Percentiles rank a stretch among this genome's conserved stretches.
Conservation (phyloP, 2,113 vertebrate species). For the Chauna torquata region DNA sequence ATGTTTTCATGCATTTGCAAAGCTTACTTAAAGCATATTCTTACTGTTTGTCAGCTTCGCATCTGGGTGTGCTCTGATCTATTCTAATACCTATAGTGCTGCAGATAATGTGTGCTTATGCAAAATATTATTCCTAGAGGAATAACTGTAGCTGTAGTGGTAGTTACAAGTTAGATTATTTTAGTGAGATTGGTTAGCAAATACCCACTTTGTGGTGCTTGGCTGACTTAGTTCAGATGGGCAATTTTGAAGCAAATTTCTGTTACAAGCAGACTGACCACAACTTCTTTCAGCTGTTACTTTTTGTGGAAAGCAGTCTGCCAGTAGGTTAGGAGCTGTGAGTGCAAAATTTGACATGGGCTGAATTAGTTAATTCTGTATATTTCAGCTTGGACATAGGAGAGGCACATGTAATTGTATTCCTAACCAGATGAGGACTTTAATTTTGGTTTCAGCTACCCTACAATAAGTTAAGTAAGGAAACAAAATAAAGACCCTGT, state of each 20-base stretch:
- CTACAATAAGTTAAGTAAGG: background rate
- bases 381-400: background rate
- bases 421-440: background rate
- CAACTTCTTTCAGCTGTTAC: background rate
- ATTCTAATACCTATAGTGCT: background rate
- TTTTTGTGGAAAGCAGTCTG: background rate
- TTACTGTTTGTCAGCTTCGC: background rate
- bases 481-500: background rate
- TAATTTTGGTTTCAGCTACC: background rate
- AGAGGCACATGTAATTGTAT: background rate
- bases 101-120: background rate
- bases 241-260: conserved; percentile 33
- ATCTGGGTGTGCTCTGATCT: background rate
- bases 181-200: background rate
- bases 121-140: background rate
- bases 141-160: conserved; percentile 7
- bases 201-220: background rate
- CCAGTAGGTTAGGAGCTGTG: background rate
- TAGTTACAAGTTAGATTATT: background rate
- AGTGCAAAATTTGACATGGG: background rate
- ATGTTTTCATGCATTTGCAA: background rate
- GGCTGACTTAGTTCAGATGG: background rate
- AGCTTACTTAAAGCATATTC: background rate
- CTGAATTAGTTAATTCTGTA: background rate
- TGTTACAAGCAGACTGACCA: background rate